phyloP scores from a whole-genome alignment of 2,113 vertebrate species.

The Lycaon pictus region DNA sequence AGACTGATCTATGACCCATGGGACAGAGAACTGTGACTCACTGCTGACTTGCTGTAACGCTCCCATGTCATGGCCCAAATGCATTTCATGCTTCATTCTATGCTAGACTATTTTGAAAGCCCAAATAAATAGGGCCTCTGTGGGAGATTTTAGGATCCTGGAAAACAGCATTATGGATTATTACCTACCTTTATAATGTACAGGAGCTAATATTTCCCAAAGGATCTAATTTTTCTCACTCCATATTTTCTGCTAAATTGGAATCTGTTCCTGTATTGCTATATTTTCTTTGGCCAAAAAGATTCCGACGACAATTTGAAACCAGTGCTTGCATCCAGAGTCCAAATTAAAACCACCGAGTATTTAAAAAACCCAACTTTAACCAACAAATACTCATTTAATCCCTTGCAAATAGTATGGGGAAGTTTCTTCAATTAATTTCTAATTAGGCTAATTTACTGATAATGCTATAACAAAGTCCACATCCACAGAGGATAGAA shows the following conservation, averaged over 20 bases:
- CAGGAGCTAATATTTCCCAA: conserved; percentile 45
- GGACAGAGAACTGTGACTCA: neutral
- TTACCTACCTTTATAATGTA: neutral
- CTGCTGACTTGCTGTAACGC: neutral
- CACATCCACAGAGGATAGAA: neutral
- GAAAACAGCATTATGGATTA: conserved; percentile 59
- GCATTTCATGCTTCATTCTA: neutral
- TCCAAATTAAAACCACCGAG: neutral
- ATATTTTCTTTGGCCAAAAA: neutral
- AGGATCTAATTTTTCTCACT: conserved; percentile 31
- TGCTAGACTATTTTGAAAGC: conserved; percentile 50
- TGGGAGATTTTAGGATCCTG: neutral
- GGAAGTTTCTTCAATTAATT: neutral
- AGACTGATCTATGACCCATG: neutral
- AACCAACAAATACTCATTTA: neutral
- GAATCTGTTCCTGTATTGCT: neutral
- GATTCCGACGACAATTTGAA: conserved; percentile 1
- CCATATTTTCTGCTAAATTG: conserved; percentile 27
- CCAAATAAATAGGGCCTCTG: conserved; percentile 15
- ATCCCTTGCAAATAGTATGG: neutral
- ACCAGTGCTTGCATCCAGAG: neutral
- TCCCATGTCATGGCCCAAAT: neutral
- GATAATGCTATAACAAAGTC: neutral
- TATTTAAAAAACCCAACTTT: neutral
- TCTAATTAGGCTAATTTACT: neutral